Base-by-base conservation (phyloP, 2,888 invertebrate genomes). In the Apodemia duryi region DNA sequence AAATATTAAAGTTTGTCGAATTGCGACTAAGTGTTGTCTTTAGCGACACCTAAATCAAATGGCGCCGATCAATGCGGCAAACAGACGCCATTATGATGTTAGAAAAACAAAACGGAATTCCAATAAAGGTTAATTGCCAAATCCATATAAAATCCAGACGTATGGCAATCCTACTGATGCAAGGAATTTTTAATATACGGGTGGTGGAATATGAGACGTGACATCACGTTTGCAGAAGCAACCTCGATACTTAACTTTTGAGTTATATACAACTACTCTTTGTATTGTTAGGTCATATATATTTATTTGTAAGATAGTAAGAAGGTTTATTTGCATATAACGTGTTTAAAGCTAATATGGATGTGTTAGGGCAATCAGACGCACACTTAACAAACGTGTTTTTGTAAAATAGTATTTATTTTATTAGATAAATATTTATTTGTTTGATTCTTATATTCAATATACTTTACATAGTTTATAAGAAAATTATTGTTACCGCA, bases 181-280 rank as follows among this genome's bases (percentile, higher is more conserved):
- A 54, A 29, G 54, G 54, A 54, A 54, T 54, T 54, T 54, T 54
- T 54, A 54, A 54, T 54, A 54, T 54, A 54, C 54, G 54, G 54
- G 54, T 54, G 1, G 54, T 5, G 54, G 54, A 54, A 57, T 57
- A 57, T 32, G 54, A 57, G 54, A 57, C 54, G 54, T 57, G 54
- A 57, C 54, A 9, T 57, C 54, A 57, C 11, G 54, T 28, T 57
- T 57, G 29, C 32, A 5, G 54, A 29, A 57, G 32, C 54, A 57
- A 29, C 54, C 54, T 57, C 32, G 32, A 57, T 57, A 57, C 32
- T 54, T 54, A 54, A 54, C 52, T 10, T 54, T 54, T 54, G 52
- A 54, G 52, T 28, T 54, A 54, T 29, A 54, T 51, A 6, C 6
- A 51, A 51, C n/a, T 51, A n/a, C 21, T 51, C 5, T 51, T 51